These are phyloP conservation scores for Alcis repandata DNA, from an alignment of 2,888 invertebrate genomes.

Conservation along the genomic window DNA sequence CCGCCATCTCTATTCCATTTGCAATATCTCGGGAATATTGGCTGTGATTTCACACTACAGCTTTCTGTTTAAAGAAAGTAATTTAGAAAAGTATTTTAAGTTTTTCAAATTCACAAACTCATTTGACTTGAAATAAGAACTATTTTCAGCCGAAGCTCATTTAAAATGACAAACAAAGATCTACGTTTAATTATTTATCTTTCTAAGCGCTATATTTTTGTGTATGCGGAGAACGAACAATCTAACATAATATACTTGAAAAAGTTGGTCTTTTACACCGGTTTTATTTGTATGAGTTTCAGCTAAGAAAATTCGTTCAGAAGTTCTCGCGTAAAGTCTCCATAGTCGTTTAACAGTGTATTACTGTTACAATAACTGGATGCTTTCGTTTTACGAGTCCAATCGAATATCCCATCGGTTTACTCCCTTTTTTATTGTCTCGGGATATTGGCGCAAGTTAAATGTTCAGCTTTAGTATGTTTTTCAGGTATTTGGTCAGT, in stretches of 20 bases:
- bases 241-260: background rate
- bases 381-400: slow-evolving; percentile 47
- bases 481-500: slow-evolving; percentile 23
- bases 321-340: slow-evolving; percentile 33
- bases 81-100: background rate
- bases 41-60: slow-evolving; percentile 62
- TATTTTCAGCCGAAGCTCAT: no score
- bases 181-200: no score
- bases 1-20: slow-evolving; percentile 73
- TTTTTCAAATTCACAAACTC: no score
- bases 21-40: slow-evolving; percentile 72
- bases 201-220: background rate
- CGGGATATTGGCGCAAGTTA: slow-evolving; percentile 40
- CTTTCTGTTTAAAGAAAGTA: slow-evolving; percentile 21
- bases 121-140: no score
- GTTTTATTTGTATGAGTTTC: slow-evolving; percentile 1
- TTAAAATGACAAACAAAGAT: no score
- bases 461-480: slow-evolving; percentile 17
- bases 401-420: slow-evolving; percentile 46
- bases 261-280: background rate
- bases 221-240: background rate
- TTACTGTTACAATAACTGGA: slow-evolving; percentile 50
- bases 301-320: slow-evolving; percentile 33
- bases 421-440: slow-evolving; percentile 44
- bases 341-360: slow-evolving; percentile 46